Evolutionary conservation across 1,140 invertebrate species (phyloP).

Genomic region (Hypsibius dujardini): DNA sequence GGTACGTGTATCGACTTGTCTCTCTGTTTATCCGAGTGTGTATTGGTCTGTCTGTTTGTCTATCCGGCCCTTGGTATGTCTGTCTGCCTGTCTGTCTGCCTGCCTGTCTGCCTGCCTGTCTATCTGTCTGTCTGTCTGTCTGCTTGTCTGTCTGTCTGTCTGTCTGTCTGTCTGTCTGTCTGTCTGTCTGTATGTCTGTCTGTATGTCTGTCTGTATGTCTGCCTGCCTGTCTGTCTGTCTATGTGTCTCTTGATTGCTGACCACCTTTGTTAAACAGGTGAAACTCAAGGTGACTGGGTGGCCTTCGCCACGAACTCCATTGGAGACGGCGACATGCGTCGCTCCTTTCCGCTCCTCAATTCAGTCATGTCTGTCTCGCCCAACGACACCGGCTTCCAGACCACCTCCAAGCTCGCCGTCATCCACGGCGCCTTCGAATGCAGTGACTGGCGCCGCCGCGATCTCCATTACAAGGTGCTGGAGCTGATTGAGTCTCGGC

Average conservation of each 20-base stretch:
- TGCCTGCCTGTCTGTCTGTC: no score
- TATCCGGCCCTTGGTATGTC: no score
- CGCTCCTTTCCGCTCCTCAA: background rate
- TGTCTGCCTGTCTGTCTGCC: no score
- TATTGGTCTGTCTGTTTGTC: background rate
- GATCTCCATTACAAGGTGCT: constrained; percentile 11
- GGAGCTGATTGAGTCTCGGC: background rate
- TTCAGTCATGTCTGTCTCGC: background rate
- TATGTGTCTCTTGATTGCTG: no score
- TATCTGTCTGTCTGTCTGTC: no score
- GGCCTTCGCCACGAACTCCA: constrained; percentile 6
- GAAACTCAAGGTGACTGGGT: background rate
- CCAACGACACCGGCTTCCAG: constrained; percentile 1
- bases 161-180: no score
- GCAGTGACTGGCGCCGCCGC: background rate
- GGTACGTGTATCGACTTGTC: constrained; percentile 23
- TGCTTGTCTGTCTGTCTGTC: no score
- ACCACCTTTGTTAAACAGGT: background rate
- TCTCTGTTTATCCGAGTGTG: background rate
- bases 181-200: no score
- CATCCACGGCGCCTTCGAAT: constrained; percentile 2
- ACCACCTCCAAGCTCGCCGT: constrained; percentile 9
- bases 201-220: no score
- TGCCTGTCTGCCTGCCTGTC: no score
- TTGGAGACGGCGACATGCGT: constrained; percentile 10